Evolutionary conservation across 2,797 vertebrate genomes (phyloP).

Genomic region (Eulemur rubriventer): DNA sequence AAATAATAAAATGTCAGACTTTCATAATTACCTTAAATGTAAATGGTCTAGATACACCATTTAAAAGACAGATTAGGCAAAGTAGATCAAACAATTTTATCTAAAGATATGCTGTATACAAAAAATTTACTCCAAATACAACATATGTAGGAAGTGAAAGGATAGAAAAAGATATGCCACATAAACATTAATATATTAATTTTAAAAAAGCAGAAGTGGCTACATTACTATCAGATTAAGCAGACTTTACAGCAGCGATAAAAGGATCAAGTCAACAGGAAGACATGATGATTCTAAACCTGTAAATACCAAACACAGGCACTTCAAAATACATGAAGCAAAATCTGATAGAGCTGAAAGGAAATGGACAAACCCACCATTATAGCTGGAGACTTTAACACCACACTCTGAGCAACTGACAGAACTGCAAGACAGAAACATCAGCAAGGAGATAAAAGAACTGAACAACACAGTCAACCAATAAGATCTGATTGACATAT

Average conservation of each 20-base stretch:
- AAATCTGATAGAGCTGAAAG: background rate
- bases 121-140: background rate
- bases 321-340: background rate
- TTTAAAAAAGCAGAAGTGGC: background rate
- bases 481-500: background rate
- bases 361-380: background rate
- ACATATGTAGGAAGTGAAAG: background rate
- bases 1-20: background rate
- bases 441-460: background rate
- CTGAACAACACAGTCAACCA: too few relatives aligned
- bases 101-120: background rate
- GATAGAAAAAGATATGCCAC: background rate
- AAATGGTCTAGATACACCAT: background rate
- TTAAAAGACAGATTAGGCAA: background rate
- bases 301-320: background rate
- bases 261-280: background rate
- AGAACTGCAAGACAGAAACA: background rate
- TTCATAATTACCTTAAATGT: background rate
- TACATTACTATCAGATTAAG: background rate
- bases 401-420: background rate
- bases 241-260: background rate
- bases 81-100: background rate
- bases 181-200: background rate
- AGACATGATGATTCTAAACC: background rate
- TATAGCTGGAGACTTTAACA: background rate